Evolutionary conservation across 2,113 vertebrate genomes (phyloP).

Genomic region (Tetrao urogallus): DNA sequence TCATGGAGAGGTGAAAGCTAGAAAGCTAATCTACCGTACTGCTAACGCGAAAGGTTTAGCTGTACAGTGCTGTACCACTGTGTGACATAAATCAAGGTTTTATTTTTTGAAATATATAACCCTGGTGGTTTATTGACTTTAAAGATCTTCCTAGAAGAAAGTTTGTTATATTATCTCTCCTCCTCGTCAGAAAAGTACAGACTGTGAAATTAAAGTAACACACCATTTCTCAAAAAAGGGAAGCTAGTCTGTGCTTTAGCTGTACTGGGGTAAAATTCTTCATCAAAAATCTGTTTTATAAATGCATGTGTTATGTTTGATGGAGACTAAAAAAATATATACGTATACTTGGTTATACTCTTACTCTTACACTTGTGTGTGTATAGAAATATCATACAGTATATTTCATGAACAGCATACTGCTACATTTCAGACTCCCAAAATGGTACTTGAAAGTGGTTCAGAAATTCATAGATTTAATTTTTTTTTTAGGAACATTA

Average conservation of each 20-base stretch:
- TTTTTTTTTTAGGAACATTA: neutral
- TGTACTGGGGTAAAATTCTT: neutral
- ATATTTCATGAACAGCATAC: neutral
- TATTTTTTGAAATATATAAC: neutral
- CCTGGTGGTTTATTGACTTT: constrained; percentile 29
- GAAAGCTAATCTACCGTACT: constrained; percentile 10
- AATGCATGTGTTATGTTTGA: neutral
- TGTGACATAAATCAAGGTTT: constrained; percentile 7
- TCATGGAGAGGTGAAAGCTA: neutral
- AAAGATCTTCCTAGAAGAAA: constrained; percentile 16
- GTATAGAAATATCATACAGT: neutral
- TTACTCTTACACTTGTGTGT: neutral
- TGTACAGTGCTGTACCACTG: neutral
- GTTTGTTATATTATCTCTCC: constrained; percentile 32
- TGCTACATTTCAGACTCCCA: neutral
- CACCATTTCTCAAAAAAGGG: neutral
- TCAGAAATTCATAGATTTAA: neutral
- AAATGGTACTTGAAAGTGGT: neutral
- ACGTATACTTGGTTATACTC: neutral
- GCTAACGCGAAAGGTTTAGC: neutral
- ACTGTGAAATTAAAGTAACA: constrained; percentile 51
- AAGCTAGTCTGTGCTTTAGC: neutral
- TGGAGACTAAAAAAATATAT: neutral
- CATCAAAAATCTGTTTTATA: neutral
- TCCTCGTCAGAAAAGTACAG: neutral